Base-by-base conservation (phyloP, 2,113 vertebrate genomes). In the Nothobranchius kuhntae region DNA sequence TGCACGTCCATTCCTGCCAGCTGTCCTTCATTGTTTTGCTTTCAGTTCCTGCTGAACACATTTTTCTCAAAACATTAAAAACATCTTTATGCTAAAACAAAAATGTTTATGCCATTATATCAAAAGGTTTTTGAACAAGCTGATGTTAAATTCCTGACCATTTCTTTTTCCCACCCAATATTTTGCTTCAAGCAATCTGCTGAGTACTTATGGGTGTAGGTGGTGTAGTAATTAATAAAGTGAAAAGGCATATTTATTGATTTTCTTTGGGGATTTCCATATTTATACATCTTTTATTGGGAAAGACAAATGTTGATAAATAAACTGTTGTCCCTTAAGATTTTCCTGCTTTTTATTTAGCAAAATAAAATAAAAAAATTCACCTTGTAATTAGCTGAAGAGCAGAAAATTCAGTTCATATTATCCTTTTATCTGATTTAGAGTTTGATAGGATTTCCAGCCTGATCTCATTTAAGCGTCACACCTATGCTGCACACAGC, bases 281-380 rank as follows among this genome's bases (percentile, higher is more conserved):
- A 64, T 67, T 45, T 75, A 75, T 64, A 86, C 65, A 11, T 74
- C 61, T 71, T 35, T 21, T 57, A 71, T 80, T 71, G 81, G 77
- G 42, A 71, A 71, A 76, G 71, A 75, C 52, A 60, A 84, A 24
- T 61, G 52, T 72, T 53, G 9, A 40, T 40, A 40, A 40, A 7
- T 40, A 40, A 40, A 40, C 38, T 40, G 38, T 40, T 7, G 1
- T 40, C 3, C 9, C 38, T 40, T 40, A 9, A 40, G 38, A 9
- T 30, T 30, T 30, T 40, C 38, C 38, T 40, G 3, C 1, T 7
- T 26, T 72, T 17, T 46, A 59, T 61, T 6, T 9, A 13, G 45
- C 15, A 51, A 54, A 54, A 61, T 21, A 1, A 21, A 21, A n/a
- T n/a, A n/a, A 21, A 21, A 21, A 21, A 21, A 21, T 1, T 21